A percentile compares a stretch with the other conserved stretches of the same genome.
phyloP scores from a whole-genome alignment of 2,888 invertebrate species.

The Harpalus rubripes region DNA sequence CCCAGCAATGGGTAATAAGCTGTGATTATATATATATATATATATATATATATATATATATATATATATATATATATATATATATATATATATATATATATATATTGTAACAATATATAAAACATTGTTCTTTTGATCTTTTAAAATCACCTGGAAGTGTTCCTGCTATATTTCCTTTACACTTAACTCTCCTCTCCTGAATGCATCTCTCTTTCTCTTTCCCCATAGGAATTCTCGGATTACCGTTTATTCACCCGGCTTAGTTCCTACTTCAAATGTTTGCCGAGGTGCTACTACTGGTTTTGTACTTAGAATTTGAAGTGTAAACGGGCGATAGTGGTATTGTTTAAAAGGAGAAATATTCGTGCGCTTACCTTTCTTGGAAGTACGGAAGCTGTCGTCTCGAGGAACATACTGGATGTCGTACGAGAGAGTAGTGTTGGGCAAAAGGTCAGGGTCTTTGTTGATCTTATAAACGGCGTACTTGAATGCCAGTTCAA shows the following conservation, averaged over 20 bases:
- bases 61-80: no score
- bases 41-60: no score
- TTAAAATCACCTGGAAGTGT: not conserved
- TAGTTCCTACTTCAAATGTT: not conserved
- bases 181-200: not conserved
- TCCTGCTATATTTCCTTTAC: not conserved
- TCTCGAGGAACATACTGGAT: conserved; percentile 93
- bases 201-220: not conserved
- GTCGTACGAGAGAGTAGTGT: conserved; percentile 94
- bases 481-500: conserved; percentile 95
- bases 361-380: conserved; percentile 84
- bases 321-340: not conserved
- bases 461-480: conserved; percentile 96
- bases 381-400: conserved; percentile 94
- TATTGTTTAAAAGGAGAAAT: conserved; percentile 65
- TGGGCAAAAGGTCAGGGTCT: conserved; percentile 89
- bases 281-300: not conserved
- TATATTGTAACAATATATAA: not conserved
- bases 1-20: no score
- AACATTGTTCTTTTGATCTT: not conserved
- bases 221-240: not conserved
- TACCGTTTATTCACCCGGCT: not conserved
- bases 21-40: no score
- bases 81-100: no score
- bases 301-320: not conserved